phyloP scores from a whole-genome alignment of 2,888 invertebrate species.

The Patella depressa region DNA sequence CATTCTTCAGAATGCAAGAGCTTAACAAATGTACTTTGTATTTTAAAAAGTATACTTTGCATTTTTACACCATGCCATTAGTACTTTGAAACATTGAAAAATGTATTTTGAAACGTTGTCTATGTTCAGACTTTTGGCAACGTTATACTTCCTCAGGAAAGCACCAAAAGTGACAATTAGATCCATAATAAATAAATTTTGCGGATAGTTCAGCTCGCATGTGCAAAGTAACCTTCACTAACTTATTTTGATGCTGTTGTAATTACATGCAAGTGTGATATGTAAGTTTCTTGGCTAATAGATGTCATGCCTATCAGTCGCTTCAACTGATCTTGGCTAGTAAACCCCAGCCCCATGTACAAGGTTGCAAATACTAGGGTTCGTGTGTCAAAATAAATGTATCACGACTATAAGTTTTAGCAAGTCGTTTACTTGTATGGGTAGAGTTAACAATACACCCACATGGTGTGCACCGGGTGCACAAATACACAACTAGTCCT shows the following conservation, averaged over 20 bases:
- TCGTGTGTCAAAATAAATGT: neutral
- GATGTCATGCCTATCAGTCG: neutral
- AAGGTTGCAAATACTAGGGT: neutral
- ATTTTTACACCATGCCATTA: too few relatives aligned
- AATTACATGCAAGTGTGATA: too few relatives aligned
- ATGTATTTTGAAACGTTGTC: too few relatives aligned
- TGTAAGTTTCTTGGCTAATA: neutral
- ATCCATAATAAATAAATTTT: neutral
- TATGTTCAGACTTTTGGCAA: too few relatives aligned
- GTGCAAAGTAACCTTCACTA: neutral
- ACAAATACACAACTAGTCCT: neutral
- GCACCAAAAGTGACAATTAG: constrained; percentile 16
- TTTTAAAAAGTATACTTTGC: too few relatives aligned
- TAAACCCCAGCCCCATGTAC: neutral
- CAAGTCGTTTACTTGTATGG: neutral
- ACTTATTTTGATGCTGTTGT: neutral
- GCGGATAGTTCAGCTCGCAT: neutral
- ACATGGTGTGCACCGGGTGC: too few relatives aligned
- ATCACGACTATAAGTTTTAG: neutral
- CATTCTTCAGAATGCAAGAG: too few relatives aligned
- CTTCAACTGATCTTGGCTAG: neutral
- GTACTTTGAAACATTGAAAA: too few relatives aligned
- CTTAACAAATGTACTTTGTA: too few relatives aligned
- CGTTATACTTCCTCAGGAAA: neutral
- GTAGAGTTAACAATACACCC: neutral